phyloP scores from a whole-genome alignment of 2,888 invertebrate genomes.

The Lasioglossum calceatum region DNA sequence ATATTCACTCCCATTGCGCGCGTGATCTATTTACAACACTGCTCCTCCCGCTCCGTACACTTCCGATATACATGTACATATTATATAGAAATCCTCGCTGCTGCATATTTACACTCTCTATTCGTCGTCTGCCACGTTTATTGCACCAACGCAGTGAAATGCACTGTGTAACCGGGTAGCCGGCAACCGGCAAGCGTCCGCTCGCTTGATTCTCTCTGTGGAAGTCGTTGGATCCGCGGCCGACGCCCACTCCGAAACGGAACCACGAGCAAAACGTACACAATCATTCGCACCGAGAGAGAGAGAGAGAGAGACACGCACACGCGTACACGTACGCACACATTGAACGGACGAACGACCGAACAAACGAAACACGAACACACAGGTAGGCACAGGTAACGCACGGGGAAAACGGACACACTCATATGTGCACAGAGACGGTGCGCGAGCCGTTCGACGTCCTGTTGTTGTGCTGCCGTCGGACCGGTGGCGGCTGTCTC shows the following conservation, averaged over 20 bases:
- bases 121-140: slow-evolving; percentile 60
- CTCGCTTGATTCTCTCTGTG: background rate
- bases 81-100: slow-evolving; percentile 49
- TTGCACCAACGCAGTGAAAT: slow-evolving; percentile 63
- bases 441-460: slow-evolving; percentile 88
- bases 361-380: background rate
- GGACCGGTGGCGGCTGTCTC: slow-evolving; percentile 85
- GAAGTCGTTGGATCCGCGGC: slow-evolving; percentile 8
- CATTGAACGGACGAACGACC: background rate
- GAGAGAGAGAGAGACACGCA: background rate
- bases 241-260: slow-evolving; percentile 26
- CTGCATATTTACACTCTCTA: slow-evolving; percentile 69
- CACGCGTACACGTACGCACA: background rate
- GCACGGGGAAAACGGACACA: background rate
- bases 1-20: slow-evolving; percentile 42
- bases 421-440: slow-evolving; percentile 92
- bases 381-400: background rate
- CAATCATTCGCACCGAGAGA: background rate
- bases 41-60: slow-evolving; percentile 11
- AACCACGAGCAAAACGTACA: background rate
- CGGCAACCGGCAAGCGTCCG: background rate
- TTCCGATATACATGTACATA: slow-evolving; percentile 17
- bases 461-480: slow-evolving; percentile 84
- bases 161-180: slow-evolving; percentile 30
- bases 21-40: slow-evolving; percentile 37